Evolutionary conservation across 2,888 invertebrate genomes (phyloP), one percentile per base, ranked within the genome.

Genomic region (Dryocosmus kuriphilus): DNA sequence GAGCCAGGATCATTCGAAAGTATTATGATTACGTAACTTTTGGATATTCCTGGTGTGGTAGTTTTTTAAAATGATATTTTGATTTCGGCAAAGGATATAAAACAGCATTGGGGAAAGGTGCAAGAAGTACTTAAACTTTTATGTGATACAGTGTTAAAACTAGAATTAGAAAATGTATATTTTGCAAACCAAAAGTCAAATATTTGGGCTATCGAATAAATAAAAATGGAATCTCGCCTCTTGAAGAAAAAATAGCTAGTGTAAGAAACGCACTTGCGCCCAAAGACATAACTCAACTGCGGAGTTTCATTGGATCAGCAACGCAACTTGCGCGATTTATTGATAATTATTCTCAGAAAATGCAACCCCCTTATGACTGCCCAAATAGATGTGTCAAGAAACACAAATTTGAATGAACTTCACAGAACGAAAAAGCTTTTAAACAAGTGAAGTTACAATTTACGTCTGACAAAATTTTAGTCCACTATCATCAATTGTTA

Each of bases 1-100:
- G 79, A 55, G 14, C 80, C 79, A 2, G 79, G 80, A 0, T 80
- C 73, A 24, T 83, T 83, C 27, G 80, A 80, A 62, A 78, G 65
- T 32, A n/a, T 77, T 63, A 80, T 82, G 77, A 71, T 63, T 24
- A 35, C 77, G 73, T 57, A 79, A 30, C 30, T 9, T 73, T 79
- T 67, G n/a, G 77, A 55, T n/a, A 75, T 81, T 46, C 65, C 73
- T 22, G 81, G 80, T 7, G 71, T 74, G n/a, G 51, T 67, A n/a
- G n/a, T 77, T 80, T 9, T 74, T 77, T 32, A n/a, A 41, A 76
- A 30, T 16, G 76, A 81, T 35, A 80, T 76, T 71, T 79, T 79
- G 32, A 14, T 78, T 5, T 74, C 79, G 2, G 61, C 60, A 5
- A 55, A 30, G 30, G 30, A 30, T 30, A 30, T 30, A 30, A 30